These are phyloP conservation scores for Lepisosteus osseus DNA, from an alignment of 2,113 vertebrate species.

Conservation along the genomic window DNA sequence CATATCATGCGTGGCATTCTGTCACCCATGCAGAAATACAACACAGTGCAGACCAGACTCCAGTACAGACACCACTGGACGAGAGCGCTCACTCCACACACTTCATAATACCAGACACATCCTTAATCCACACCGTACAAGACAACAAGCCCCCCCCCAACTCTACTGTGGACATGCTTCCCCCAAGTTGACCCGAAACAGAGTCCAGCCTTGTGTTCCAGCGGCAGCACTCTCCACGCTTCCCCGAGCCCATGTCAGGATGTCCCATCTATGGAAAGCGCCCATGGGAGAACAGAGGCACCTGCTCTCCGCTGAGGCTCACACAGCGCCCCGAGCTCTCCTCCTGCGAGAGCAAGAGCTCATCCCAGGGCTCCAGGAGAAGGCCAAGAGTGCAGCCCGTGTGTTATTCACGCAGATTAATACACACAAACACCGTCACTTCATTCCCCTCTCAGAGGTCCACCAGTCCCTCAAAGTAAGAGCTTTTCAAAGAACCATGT, in stretches of 20 bases:
- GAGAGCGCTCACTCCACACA: background rate
- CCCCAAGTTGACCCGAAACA: background rate
- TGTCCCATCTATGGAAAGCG: no score
- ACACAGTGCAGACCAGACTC: background rate
- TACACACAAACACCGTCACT: constrained; percentile 18
- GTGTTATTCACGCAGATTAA: background rate
- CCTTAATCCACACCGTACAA: no score
- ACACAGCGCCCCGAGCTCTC: no score
- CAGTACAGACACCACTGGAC: background rate
- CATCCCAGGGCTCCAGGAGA: no score
- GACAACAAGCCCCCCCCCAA: no score
- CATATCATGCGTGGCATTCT: background rate
- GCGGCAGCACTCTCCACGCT: no score
- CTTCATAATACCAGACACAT: no score
- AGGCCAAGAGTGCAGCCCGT: background rate
- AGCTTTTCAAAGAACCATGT: no score
- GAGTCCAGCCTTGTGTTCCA: background rate
- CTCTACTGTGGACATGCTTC: background rate
- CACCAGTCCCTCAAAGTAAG: constrained; percentile 22
- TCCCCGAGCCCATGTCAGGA: no score
- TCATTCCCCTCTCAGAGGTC: constrained; percentile 23
- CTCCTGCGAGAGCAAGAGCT: no score
- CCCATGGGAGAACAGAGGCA: no score
- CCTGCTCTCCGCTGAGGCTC: no score
- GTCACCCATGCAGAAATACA: background rate